Percentiles rank a stretch among this genome's conserved stretches.
phyloP scores from a whole-genome alignment of 2,797 vertebrate species.

The Saguinus oedipus region DNA sequence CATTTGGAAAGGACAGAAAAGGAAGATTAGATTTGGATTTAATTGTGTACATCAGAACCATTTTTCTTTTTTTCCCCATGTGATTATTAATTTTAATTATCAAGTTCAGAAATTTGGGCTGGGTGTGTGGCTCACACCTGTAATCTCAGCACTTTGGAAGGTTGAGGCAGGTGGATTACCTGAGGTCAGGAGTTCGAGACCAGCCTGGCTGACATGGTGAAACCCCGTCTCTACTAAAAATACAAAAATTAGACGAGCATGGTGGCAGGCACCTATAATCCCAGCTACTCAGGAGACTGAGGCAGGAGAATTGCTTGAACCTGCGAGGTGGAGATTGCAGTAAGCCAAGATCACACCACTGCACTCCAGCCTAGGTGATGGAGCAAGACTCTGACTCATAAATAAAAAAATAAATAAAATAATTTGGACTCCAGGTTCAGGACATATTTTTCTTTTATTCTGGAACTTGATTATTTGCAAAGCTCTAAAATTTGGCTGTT shows the following conservation, averaged over 20 bases:
- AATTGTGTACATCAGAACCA: not conserved
- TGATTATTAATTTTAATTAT: not conserved
- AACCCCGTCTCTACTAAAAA: not conserved
- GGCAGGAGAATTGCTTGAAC: not conserved
- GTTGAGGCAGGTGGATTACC: not conserved
- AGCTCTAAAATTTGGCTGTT: conserved; percentile 38
- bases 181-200: not conserved
- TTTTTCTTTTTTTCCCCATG: not conserved
- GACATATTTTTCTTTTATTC: not conserved
- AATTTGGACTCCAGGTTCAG: not conserved
- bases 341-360: not conserved
- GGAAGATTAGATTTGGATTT: not conserved
- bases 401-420: not conserved
- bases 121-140: not conserved
- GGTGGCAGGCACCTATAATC: not conserved
- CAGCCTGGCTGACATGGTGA: not conserved
- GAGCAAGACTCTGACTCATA: not conserved
- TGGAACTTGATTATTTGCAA: not conserved
- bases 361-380: not conserved
- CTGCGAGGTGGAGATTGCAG: not conserved
- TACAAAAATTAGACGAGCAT: not conserved
- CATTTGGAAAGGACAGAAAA: not conserved
- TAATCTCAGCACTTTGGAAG: not conserved
- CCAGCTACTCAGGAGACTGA: not conserved
- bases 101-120: not conserved